Base-by-base conservation (phyloP, 1,140 invertebrate species). In the Formica exsecta region DNA sequence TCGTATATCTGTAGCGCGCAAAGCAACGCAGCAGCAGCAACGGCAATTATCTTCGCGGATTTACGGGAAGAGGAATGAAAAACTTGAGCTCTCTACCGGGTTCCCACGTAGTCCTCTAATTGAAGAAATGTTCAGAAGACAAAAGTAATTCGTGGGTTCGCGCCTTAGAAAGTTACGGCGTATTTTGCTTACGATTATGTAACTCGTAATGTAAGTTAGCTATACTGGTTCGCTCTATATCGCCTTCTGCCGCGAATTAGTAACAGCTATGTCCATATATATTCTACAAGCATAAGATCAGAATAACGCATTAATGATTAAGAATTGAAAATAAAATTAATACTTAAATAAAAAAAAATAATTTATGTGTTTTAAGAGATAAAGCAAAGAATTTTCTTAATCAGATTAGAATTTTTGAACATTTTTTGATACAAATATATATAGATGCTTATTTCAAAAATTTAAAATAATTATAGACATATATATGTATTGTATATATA, bases 51-150 rank as follows among this genome's bases (percentile, higher is more conserved):
- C 64, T 65, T 89, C 59, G 25, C 29, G 70, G 44, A 22, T 68
- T 61, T 25, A 32, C 25, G 54, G 74, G 57, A 86, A 66, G 62
- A 36, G 38, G 66, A 61, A 79, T 36, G 83, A 88, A 90, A 91
- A 74, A 75, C 64, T 73, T 36, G 62, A n/a, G 38, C 11, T 73
- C 59, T 64, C 68, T 89, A 61, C 38, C 86, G 79, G 54, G 90
- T 92, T 90, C 84, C 76, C 83, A 90, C 83, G 51, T 66, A 32
- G 25, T 65, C n/a, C 44, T 73, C 65, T 89, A 75, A 87, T 83
- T 73, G 66, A 80, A 62, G 76, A 81, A n/a, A 48, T 65, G 65
- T 62, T 41, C 76, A 74, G 71, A 80, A 76, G 11, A 48, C 54
- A 86, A 57, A 25, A 68, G 51, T 73, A 41, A 86, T 70, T n/a